Evolutionary conservation across 2,113 vertebrate species (phyloP).

Genomic region (Rhinogobius similis): DNA sequence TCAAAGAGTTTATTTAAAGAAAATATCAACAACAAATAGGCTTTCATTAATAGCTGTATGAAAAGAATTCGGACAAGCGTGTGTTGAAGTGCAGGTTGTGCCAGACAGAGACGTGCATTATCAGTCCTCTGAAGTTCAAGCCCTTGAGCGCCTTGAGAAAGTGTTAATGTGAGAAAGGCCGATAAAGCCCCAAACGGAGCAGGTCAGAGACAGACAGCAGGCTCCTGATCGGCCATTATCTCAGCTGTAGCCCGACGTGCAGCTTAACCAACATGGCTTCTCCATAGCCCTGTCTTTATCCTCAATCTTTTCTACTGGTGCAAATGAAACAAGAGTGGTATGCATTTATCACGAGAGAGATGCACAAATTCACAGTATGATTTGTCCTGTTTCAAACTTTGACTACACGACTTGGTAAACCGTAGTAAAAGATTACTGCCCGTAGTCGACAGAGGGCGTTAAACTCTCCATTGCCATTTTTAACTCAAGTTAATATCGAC

Average conservation of each 20-base stretch:
- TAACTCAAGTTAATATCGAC: slow-evolving; percentile 11
- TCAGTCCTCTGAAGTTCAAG: neutral
- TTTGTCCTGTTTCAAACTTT: neutral
- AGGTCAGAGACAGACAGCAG: slow-evolving; percentile 62
- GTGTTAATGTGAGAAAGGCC: slow-evolving; percentile 17
- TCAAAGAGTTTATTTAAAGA: neutral
- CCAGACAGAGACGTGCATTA: slow-evolving; percentile 20
- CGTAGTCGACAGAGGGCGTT: slow-evolving; percentile 52
- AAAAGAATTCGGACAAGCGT: slow-evolving; percentile 15
- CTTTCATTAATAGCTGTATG: neutral
- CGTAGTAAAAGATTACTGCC: neutral
- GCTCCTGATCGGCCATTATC: slow-evolving; percentile 75
- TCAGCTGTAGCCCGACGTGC: slow-evolving; percentile 69
- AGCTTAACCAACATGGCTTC: slow-evolving; percentile 76
- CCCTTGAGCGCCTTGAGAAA: neutral
- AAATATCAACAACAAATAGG: slow-evolving; percentile 5
- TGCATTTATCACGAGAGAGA: neutral
- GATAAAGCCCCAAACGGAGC: slow-evolving; percentile 23
- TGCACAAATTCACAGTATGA: neutral
- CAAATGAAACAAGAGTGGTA: neutral
- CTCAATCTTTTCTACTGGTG: slow-evolving; percentile 24
- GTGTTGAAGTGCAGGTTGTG: slow-evolving; percentile 53
- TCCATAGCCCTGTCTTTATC: slow-evolving; percentile 30
- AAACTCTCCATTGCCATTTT: neutral
- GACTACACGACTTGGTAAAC: neutral